Conservation (phyloP, 2,888 invertebrate genomes). For the Ectemnius continuus region DNA sequence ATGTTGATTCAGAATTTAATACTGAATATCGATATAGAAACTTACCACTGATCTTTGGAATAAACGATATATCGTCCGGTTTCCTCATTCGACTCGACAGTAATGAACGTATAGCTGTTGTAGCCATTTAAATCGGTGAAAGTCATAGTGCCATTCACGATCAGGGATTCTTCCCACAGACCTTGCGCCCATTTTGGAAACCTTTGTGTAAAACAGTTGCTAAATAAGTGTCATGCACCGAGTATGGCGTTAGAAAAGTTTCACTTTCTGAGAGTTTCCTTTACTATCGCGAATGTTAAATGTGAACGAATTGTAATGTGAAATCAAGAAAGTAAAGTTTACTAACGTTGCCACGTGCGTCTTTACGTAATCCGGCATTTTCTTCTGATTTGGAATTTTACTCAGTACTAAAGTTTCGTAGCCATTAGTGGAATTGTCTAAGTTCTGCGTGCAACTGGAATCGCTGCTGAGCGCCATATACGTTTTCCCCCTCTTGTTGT, state of each 20-base stretch:
- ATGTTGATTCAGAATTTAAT: background rate
- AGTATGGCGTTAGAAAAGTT: too few relatives aligned
- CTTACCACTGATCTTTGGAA: slow-evolving; percentile 79
- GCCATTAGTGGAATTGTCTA: slow-evolving; percentile 80
- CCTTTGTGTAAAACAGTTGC: slow-evolving; percentile 59
- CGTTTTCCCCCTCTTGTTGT: slow-evolving; percentile 79
- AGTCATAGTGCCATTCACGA: slow-evolving; percentile 77
- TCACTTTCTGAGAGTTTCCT: too few relatives aligned
- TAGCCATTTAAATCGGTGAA: slow-evolving; percentile 78
- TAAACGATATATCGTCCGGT: slow-evolving; percentile 78
- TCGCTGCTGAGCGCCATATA: slow-evolving; percentile 83
- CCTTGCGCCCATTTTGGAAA: slow-evolving; percentile 84
- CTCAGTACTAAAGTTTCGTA: slow-evolving; percentile 81
- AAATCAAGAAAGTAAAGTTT: background rate
- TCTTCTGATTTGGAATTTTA: slow-evolving; percentile 72
- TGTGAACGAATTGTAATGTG: too few relatives aligned
- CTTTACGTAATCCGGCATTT: slow-evolving; percentile 72
- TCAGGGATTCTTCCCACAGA: slow-evolving; percentile 81
- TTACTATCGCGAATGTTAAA: too few relatives aligned
- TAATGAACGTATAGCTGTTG: slow-evolving; percentile 78
- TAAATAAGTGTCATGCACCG: background rate
- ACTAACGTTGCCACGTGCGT: slow-evolving; percentile 74
- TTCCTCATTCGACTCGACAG: slow-evolving; percentile 76
- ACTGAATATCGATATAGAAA: background rate
- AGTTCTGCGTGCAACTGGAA: slow-evolving; percentile 81